Conservation (phyloP, 2,797 vertebrate genomes). For the Trematomus bernacchii region DNA sequence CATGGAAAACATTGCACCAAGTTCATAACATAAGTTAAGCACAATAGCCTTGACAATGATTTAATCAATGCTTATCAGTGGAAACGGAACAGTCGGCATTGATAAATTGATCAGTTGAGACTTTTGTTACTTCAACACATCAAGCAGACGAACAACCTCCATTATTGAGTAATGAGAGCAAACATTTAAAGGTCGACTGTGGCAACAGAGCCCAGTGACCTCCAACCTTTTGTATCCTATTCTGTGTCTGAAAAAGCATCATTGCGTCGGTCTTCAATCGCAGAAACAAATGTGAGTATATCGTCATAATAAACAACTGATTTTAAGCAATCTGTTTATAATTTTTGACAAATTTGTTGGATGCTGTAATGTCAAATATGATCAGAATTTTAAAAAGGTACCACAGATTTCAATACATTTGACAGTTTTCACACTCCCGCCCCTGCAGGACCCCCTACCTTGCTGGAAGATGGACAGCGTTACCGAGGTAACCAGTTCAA, state of each 20-base stretch:
- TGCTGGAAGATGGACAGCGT: conserved; percentile 98
- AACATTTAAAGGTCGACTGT: conserved; percentile 43
- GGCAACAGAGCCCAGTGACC: conserved; percentile 21
- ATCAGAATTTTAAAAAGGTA: conserved; percentile 21
- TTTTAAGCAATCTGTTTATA: conserved; percentile 2
- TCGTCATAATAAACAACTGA: background rate
- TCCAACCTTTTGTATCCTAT: conserved; percentile 20
- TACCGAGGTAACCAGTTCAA: conserved; percentile 97
- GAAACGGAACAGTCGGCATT: conserved; percentile 18
- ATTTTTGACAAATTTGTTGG: conserved; percentile 9
- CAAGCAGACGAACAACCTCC: conserved; percentile 10
- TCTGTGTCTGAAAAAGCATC: conserved; percentile 13
- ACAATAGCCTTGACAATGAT: conserved; percentile 26
- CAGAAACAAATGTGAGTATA: background rate
- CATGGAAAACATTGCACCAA: conserved; percentile 24
- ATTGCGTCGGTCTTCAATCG: background rate
- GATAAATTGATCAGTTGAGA: conserved; percentile 28
- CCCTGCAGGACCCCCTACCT: conserved; percentile 88
- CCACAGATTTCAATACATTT: conserved; percentile 29
- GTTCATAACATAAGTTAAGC: conserved; percentile 16
- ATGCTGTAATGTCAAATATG: conserved; percentile 32
- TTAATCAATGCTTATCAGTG: conserved; percentile 24
- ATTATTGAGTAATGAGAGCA: conserved; percentile 44
- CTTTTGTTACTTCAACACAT: conserved; percentile 13
- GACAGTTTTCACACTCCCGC: conserved; percentile 49